Base-by-base conservation (phyloP, 1,140 invertebrate species). In the Brachionus plicatilis region DNA sequence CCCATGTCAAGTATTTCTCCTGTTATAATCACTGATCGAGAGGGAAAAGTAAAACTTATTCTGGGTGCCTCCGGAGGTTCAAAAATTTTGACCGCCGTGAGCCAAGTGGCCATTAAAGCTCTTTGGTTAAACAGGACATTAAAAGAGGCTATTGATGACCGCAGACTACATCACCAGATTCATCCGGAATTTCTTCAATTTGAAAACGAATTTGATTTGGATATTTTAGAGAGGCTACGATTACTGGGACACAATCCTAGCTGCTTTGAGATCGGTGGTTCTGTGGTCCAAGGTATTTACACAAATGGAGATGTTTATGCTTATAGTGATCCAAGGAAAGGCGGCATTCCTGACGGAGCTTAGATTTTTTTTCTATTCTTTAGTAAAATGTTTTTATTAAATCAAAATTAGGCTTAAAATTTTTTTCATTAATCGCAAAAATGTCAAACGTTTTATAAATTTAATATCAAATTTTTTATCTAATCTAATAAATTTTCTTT, bases 1-100 rank as follows among this genome's bases (percentile, higher is more conserved):
- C 93, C 97, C 0, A 88, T 97, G 85, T 97, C 95, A 0, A 97
- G 96, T 6, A 97, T 97, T 93, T 92, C 92, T 85, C 97, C 97
- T 0, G 91, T 94, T 9, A 93, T 99, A 66, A 90, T 98, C 24
- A 90, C 94, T 0, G 93, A 95, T 85, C n/a, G 41, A 11, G 8
- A 82, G n/a, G 87, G 87, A 11, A 79, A 86, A 11, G 90, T 93
- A 76, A 93, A 93, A 5, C 93, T 89, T 0, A 93, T 95, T 0
- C 91, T 97, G 47, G 96, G 96, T 1, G 94, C 93, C 0, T 93
- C 96, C n/a, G 97, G 97, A 33, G 97, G 96, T 0, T 94, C 94
- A 0, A 94, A 93, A 88, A 98, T 99, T 83, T 94, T 93, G 1
- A 94, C 94, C 1, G 91, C 94, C 41, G 92, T 94, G 8, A 93